Conservation (phyloP, 2,888 invertebrate species). For the Nomada goodeniana region DNA sequence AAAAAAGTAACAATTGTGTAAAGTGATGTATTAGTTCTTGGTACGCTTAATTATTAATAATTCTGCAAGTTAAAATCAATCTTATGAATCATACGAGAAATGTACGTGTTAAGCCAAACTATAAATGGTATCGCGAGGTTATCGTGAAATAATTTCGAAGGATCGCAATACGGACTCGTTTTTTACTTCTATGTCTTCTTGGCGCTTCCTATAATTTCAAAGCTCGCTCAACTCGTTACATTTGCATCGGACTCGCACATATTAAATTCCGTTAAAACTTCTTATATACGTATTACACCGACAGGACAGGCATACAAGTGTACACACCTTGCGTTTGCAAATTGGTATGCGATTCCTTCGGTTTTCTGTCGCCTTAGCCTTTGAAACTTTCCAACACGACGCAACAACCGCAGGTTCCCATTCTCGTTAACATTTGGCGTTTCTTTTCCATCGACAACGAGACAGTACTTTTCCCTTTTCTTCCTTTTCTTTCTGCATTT, state of each 20-base stretch:
- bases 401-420: background rate
- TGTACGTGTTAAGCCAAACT: background rate
- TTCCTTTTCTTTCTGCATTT: background rate
- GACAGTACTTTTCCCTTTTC: background rate
- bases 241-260: background rate
- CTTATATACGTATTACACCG: background rate
- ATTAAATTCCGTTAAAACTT: constrained; percentile 35
- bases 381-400: constrained; percentile 28
- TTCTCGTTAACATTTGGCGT: constrained; percentile 14
- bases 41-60: background rate
- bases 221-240: constrained; percentile 21
- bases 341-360: constrained; percentile 6
- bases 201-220: constrained; percentile 20
- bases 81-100: background rate
- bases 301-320: background rate
- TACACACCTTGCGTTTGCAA: constrained; percentile 5
- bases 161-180: constrained; percentile 3
- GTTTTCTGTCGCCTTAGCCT: background rate
- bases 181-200: constrained; percentile 22
- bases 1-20: too few relatives aligned
- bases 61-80: background rate
- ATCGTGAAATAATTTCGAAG: constrained; percentile 25
- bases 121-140: background rate
- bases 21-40: too few relatives aligned
- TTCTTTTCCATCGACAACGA: background rate